These are phyloP conservation scores for Heliothis virescens DNA, from an alignment of 1,140 invertebrate genomes.

Conservation along the genomic window DNA sequence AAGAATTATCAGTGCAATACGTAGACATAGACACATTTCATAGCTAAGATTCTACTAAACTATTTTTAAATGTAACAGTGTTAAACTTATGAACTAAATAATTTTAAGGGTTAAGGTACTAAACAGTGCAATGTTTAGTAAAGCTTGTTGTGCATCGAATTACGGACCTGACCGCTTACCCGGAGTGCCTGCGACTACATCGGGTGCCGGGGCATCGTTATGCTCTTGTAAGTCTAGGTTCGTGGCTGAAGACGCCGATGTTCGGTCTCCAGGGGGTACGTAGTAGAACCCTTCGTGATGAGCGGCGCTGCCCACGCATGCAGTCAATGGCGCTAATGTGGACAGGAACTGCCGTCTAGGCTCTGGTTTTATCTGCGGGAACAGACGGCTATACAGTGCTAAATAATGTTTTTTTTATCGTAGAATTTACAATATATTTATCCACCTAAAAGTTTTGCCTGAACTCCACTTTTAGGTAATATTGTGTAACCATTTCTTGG, in stretches of 20 bases:
- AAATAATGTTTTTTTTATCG: background rate
- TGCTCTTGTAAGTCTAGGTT: conserved; percentile 77
- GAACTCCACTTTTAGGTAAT: too few species aligned
- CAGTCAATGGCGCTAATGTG: conserved; percentile 90
- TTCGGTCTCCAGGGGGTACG: conserved; percentile 86
- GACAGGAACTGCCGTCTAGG: conserved; percentile 91
- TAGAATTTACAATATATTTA: background rate
- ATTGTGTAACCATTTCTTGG: too few species aligned
- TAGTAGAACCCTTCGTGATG: conserved; percentile 90
- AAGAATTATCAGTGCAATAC: too few species aligned
- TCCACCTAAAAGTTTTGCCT: too few species aligned
- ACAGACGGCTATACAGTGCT: background rate
- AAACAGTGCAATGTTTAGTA: background rate
- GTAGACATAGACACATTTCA: too few species aligned
- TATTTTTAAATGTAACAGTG: too few species aligned
- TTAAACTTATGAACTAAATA: background rate
- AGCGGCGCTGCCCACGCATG: conserved; percentile 90
- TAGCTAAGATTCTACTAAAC: too few species aligned
- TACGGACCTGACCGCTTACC: conserved; percentile 63
- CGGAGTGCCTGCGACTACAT: conserved; percentile 92
- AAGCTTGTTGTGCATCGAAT: background rate
- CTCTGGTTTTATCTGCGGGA: conserved; percentile 67
- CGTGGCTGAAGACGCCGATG: conserved; percentile 74
- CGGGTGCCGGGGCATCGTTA: conserved; percentile 88
- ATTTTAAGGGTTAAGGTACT: background rate